Base-by-base conservation (phyloP, 2,113 vertebrate species). In the Mustela lutreola region DNA sequence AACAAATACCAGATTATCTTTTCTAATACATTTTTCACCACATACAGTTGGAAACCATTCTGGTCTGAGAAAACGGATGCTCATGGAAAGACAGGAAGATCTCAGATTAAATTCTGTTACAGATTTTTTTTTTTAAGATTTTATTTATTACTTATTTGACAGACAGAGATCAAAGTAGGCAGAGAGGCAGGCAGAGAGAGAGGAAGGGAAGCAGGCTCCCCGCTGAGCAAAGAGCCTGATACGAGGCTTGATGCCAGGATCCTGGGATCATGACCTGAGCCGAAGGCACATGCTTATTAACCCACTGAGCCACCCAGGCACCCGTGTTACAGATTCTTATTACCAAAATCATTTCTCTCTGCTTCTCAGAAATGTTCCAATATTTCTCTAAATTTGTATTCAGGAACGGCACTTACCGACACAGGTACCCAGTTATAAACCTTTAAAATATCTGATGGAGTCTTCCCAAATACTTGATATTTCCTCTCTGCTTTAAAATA, bases 401-500 rank as follows among this genome's bases (percentile, higher is more conserved):
- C 33, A 28, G 15, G 5, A 88, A 89, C 22, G 88, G 63, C 14
- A 48, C 15, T 58, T 67, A 67, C 31, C n/a, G 39, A 79, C 22
- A 87, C 58, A 94, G n/a, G 31, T 73, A 81, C 71, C 71, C 70
- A 93, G 50, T 71, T 76, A 78, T 56, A 85, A 95, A 60, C n/a
- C 82, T 93, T 42, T 91, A 71, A 92, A 86, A 83, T 79, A 95
- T 22, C 60, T 88, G 83, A 85, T 21, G 12, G 14, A 65, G 91
- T 39, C 18, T 89, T 91, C 39, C 14, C 53, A 94, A 92, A 86
- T 79, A 97, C 53, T 80, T 80, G 39, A 24, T 70, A 73, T n/a
- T 91, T 93, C 56, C 56, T 79, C 31, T 39, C 36, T 86, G 22
- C 48, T 78, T 95, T 78, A 82, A 96, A 98, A 91, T 22, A 94